Evolutionary conservation across 1,140 invertebrate genomes (phyloP).

Genomic region (Ceratina australensis): DNA sequence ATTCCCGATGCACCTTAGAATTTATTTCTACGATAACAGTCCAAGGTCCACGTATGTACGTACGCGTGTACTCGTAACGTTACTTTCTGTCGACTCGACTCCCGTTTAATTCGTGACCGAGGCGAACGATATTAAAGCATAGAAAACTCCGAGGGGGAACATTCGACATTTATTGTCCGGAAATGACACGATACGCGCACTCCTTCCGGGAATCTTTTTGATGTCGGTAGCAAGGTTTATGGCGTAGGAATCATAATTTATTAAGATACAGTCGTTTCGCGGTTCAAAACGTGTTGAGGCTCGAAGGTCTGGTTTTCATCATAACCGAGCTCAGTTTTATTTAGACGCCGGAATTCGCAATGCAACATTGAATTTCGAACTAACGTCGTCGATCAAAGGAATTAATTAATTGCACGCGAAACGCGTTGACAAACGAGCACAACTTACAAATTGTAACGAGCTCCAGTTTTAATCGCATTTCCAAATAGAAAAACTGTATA

Average conservation of each 20-base stretch:
- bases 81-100: no score
- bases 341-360: neutral
- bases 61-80: no score
- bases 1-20: no score
- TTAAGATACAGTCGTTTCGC: constrained; percentile 75
- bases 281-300: constrained; percentile 47
- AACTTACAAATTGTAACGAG: neutral
- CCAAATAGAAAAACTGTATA: constrained; percentile 45
- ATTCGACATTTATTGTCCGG: constrained; percentile 69
- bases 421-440: constrained; percentile 21
- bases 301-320: constrained; percentile 69
- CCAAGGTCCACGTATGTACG: no score
- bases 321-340: constrained; percentile 57
- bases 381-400: neutral
- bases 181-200: constrained; percentile 68
- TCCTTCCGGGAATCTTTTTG: constrained; percentile 76
- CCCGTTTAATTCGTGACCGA: no score
- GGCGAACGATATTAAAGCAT: neutral
- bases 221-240: constrained; percentile 70
- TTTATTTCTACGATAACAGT: no score
- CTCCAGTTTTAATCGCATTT: neutral
- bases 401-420: neutral
- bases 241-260: constrained; percentile 70
- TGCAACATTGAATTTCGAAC: neutral
- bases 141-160: neutral